These are phyloP conservation scores for Leptopilina boulardi DNA, from an alignment of 1,140 invertebrate genomes.

Conservation along the genomic window DNA sequence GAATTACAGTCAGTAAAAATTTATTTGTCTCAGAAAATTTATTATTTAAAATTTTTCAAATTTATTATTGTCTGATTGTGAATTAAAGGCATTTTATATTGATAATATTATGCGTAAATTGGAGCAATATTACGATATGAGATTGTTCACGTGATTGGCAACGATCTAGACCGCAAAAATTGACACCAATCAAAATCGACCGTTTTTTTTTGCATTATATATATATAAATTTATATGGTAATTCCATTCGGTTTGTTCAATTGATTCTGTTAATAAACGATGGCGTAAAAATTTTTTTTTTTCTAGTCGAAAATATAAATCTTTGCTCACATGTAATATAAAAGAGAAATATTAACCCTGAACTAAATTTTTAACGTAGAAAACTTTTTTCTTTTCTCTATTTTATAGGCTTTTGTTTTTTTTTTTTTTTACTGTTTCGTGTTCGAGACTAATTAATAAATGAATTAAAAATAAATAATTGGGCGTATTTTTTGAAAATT, in stretches of 20 bases:
- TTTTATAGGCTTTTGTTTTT: not conserved
- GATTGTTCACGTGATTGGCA: not conserved
- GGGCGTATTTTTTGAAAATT: no score
- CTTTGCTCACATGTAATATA: not conserved
- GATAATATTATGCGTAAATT: not conserved
- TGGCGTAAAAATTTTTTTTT: not conserved
- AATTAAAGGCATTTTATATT: not conserved
- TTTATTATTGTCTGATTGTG: not conserved
- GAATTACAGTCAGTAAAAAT: no score
- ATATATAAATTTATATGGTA: no score
- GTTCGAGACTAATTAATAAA: no score
- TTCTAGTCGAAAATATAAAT: not conserved
- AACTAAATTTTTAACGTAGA: constrained; percentile 8
- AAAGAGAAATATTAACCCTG: not conserved
- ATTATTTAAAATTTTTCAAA: no score
- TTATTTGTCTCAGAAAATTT: no score
- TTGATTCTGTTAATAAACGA: not conserved
- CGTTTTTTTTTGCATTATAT: no score
- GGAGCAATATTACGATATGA: not conserved
- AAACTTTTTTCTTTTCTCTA: not conserved
- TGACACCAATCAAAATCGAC: constrained; percentile 31
- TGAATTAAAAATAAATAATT: no score
- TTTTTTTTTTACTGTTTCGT: not conserved
- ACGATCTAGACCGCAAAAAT: constrained; percentile 17
- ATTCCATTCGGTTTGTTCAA: not conserved